Percentiles rank a stretch among this genome's conserved stretches.
Evolutionary conservation across 2,888 invertebrate species (phyloP).

Genomic region (Pimpla rufipes): DNA sequence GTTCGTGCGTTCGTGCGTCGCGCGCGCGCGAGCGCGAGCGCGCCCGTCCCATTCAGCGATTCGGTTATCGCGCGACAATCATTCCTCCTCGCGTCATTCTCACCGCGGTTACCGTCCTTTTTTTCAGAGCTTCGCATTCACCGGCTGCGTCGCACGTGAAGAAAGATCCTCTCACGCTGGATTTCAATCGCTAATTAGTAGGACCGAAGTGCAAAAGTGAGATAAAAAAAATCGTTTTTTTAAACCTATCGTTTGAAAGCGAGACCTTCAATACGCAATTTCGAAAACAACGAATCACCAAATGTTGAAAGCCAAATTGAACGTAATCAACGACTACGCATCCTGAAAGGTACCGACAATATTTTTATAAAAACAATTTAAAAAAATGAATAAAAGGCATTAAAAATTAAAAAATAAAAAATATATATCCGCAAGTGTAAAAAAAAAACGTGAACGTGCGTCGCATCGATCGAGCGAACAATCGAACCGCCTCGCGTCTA

Average conservation of each 20-base stretch:
- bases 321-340: too few species aligned
- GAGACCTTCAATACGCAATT: too few species aligned
- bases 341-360: too few species aligned
- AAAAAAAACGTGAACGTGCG: not conserved
- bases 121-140: not conserved
- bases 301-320: too few species aligned
- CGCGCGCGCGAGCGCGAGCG: not conserved
- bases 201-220: too few species aligned
- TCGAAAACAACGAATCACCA: too few species aligned
- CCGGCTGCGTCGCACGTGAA: not conserved
- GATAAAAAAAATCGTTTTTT: too few species aligned
- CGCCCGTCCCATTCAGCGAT: not conserved
- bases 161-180: not conserved
- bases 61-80: constrained; percentile 19
- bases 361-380: not conserved
- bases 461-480: not conserved
- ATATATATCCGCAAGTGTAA: not conserved
- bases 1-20: constrained; percentile 19
- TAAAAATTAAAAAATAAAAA: constrained; percentile 6
- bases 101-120: not conserved
- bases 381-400: not conserved
- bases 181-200: not conserved
- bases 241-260: too few species aligned
- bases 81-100: constrained; percentile 1
- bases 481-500: not conserved